phyloP scores from a whole-genome alignment of 2,113 vertebrate species.

The Callospermophilus lateralis region DNA sequence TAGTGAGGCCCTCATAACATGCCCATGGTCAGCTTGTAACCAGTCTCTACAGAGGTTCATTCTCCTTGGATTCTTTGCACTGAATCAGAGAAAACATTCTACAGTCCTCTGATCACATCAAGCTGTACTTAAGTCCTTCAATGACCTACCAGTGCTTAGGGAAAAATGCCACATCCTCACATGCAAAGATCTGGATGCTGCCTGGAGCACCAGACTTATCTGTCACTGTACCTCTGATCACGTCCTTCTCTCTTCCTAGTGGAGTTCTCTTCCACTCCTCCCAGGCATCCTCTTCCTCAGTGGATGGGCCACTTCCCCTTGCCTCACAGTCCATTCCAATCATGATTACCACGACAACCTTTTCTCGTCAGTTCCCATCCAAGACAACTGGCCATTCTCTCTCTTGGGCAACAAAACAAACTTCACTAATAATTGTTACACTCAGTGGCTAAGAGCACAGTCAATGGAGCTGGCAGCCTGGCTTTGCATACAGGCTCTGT shows the following conservation, averaged over 20 bases:
- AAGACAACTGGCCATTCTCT: background rate
- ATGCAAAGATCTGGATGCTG: background rate
- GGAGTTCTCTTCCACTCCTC: fast-evolving
- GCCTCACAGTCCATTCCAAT: background rate
- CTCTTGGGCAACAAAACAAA: background rate
- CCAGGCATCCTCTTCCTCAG: too few relatives aligned
- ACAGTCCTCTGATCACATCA: background rate
- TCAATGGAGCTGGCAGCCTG: background rate
- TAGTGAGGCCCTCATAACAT: background rate
- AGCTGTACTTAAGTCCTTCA: background rate
- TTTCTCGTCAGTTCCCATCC: background rate
- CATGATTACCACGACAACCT: background rate
- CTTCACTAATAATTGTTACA: background rate
- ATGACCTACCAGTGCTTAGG: background rate
- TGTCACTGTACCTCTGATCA: background rate
- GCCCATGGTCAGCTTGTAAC: background rate
- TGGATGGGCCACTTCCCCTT: background rate
- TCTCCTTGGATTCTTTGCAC: background rate
- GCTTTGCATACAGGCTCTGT: background rate
- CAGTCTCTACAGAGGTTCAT: background rate
- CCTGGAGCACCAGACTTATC: too few relatives aligned
- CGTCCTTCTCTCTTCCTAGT: background rate
- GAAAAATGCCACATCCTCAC: background rate
- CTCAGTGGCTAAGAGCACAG: background rate
- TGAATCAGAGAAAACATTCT: background rate